A percentile compares a stretch with the other conserved stretches of the same genome.
Conservation (phyloP, 2,888 invertebrate species). For the Lasioglossum marginatum region DNA sequence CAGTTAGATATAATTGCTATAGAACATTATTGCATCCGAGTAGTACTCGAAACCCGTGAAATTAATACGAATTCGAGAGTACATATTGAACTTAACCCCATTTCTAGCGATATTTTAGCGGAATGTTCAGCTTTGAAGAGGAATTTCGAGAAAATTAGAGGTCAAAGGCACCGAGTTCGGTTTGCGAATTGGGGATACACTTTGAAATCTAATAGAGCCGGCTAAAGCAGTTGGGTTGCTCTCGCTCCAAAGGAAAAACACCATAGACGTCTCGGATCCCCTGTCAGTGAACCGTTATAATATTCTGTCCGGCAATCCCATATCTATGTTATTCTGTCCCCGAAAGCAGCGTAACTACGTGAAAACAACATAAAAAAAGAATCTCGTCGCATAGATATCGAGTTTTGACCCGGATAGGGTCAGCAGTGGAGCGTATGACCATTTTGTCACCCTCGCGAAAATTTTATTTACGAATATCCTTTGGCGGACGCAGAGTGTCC, state of each 20-base stretch:
- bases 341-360: constrained; percentile 78
- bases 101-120: constrained; percentile 6
- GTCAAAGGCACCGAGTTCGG: background rate
- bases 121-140: background rate
- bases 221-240: constrained; percentile 65
- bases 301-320: constrained; percentile 77
- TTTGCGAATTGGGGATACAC: constrained; percentile 70
- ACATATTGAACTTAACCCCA: background rate
- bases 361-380: constrained; percentile 81
- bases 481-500: constrained; percentile 47
- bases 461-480: constrained; percentile 80
- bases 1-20: background rate
- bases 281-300: constrained; percentile 81
- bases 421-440: constrained; percentile 83
- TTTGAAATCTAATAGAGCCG: constrained; percentile 77
- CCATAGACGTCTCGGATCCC: constrained; percentile 60
- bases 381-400: constrained; percentile 75
- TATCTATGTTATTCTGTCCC: constrained; percentile 74
- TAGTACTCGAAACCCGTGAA: background rate
- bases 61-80: background rate
- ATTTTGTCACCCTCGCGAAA: constrained; percentile 80
- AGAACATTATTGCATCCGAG: background rate
- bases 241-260: constrained; percentile 42
- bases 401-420: constrained; percentile 78
- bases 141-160: constrained; percentile 28